phyloP scores from a whole-genome alignment of 2,888 invertebrate genomes.

The Lasioglossum figueresi region DNA sequence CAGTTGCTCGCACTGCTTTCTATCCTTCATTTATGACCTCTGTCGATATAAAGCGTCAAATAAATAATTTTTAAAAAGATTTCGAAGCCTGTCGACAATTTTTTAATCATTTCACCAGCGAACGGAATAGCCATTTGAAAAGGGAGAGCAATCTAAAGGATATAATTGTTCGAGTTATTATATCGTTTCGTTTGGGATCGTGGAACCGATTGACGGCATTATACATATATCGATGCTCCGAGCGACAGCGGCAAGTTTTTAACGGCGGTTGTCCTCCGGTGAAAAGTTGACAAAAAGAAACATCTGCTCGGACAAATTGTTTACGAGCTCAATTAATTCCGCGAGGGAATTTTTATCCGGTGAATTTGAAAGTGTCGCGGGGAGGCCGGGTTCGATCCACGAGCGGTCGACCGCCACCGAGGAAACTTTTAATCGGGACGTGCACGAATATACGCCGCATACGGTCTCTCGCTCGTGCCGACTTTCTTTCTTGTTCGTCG shows the following conservation, averaged over 20 bases:
- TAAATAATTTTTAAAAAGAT: not conserved
- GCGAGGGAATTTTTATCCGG: constrained; percentile 30
- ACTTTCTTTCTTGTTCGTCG: constrained; percentile 13
- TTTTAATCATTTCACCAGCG: not conserved
- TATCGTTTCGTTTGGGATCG: not conserved
- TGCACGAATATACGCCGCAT: constrained; percentile 37
- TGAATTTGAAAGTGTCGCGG: constrained; percentile 35
- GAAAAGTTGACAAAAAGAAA: not conserved
- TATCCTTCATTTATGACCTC: not conserved
- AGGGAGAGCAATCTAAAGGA: not conserved
- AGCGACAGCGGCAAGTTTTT: not conserved
- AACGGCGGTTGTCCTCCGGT: not conserved
- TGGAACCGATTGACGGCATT: not conserved
- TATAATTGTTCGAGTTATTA: constrained; percentile 2
- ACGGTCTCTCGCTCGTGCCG: constrained; percentile 16
- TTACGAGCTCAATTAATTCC: constrained; percentile 23
- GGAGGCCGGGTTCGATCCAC: constrained; percentile 27
- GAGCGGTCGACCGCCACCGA: constrained; percentile 34
- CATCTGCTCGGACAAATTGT: constrained; percentile 23
- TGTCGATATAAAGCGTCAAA: too few species aligned
- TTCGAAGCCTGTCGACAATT: not conserved
- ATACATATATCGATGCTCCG: not conserved
- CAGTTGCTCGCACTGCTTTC: not conserved
- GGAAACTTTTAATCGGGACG: constrained; percentile 52
- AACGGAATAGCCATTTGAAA: not conserved